A percentile compares a stretch with the other conserved stretches of the same genome.
Evolutionary conservation across 2,113 vertebrate species (phyloP).

Genomic region (Pygoscelis antarcticus): DNA sequence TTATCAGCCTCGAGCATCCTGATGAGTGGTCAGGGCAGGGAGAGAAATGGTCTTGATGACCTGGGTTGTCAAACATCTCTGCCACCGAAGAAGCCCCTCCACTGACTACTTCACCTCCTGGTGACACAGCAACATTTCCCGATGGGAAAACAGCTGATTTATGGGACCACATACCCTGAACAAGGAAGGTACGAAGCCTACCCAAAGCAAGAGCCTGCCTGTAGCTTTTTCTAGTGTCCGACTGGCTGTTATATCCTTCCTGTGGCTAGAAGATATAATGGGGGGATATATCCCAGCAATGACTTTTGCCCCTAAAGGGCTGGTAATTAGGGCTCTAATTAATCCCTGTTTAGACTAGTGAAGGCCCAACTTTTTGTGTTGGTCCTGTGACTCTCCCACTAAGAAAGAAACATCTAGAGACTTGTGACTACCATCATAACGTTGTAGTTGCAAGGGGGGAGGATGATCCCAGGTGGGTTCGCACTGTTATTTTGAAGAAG

Average conservation of each 20-base stretch:
- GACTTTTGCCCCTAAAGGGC: background rate
- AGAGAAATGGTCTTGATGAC: background rate
- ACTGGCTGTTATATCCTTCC: background rate
- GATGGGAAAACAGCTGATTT: background rate
- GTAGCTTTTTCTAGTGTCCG: background rate
- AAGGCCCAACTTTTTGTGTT: constrained; percentile 28
- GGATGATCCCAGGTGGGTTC: background rate
- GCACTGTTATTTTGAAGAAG: background rate
- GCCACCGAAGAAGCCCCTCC: background rate
- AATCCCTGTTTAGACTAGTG: background rate
- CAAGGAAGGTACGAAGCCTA: background rate
- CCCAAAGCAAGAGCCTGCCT: constrained; percentile 33
- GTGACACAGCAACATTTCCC: background rate
- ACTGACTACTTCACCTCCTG: background rate
- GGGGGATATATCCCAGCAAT: background rate
- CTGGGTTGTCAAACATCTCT: background rate
- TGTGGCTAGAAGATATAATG: background rate
- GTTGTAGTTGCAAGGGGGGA: background rate
- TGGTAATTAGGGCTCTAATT: background rate
- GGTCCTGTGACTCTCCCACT: background rate
- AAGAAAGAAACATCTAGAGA: background rate
- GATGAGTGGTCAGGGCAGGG: background rate
- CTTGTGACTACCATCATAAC: background rate
- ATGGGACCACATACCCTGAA: background rate
- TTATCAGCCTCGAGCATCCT: background rate